phyloP scores from a whole-genome alignment of 2,888 invertebrate genomes.

The Euplexia lucipara region DNA sequence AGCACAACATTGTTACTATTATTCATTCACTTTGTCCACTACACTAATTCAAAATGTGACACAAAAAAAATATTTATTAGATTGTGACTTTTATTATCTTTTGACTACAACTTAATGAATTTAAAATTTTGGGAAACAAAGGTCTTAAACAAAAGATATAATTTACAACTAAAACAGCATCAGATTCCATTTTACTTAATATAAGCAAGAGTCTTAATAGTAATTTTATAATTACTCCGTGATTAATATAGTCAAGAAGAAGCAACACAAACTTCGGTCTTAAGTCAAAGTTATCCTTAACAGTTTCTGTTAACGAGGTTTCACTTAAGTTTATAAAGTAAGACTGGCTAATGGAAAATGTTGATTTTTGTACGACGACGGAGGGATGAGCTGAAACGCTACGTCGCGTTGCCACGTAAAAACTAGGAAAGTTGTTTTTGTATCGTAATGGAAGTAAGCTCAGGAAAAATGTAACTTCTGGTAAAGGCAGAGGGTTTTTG shows the following conservation, averaged over 20 bases:
- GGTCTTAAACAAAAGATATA: too few species aligned
- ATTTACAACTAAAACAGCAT: too few species aligned
- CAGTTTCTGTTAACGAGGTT: constrained; percentile 60
- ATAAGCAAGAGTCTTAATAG: constrained; percentile 10
- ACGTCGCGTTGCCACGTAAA: constrained; percentile 6
- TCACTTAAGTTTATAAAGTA: constrained; percentile 53
- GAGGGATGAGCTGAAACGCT: constrained; percentile 21
- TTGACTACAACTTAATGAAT: too few species aligned
- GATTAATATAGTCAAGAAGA: constrained; percentile 40
- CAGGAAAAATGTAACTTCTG: constrained; percentile 9
- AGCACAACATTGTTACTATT: too few species aligned
- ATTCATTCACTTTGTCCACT: too few species aligned
- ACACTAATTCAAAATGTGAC: too few species aligned
- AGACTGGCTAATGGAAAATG: constrained; percentile 55
- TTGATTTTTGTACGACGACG: constrained; percentile 54
- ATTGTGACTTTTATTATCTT: too few species aligned
- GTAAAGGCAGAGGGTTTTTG: background rate
- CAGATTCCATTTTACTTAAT: background rate
- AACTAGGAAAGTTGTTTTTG: constrained; percentile 21
- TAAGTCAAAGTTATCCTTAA: constrained; percentile 47
- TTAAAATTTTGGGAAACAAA: too few species aligned
- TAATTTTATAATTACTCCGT: constrained; percentile 31
- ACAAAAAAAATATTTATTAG: too few species aligned
- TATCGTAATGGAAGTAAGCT: constrained; percentile 15
- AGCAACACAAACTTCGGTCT: constrained; percentile 47